Percentiles rank a stretch among this genome's conserved stretches.
Conservation (phyloP, 2,888 invertebrate genomes). For the Lydus trimaculatus region DNA sequence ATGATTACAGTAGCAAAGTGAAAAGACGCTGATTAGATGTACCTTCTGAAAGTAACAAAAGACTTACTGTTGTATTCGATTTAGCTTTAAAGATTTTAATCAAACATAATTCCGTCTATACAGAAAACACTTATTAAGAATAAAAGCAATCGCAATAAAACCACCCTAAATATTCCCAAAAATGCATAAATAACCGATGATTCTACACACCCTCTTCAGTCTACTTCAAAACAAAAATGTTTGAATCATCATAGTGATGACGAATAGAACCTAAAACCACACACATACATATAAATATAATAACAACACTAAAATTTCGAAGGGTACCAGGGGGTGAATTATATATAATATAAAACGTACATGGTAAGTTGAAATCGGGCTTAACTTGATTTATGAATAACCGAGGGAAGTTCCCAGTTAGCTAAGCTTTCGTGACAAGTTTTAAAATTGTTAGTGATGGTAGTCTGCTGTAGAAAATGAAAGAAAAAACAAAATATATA, state of each 20-base stretch:
- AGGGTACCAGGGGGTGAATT: neutral
- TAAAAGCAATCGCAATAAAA: no score
- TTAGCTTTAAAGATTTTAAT: no score
- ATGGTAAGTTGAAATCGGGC: slow-evolving; percentile 42
- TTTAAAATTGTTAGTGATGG: slow-evolving; percentile 33
- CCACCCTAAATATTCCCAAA: neutral
- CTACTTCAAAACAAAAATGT: slow-evolving; percentile 26
- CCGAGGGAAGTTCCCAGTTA: slow-evolving; percentile 31
- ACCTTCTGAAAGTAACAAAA: no score
- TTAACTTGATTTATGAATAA: slow-evolving; percentile 46
- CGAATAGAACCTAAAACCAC: slow-evolving; percentile 36
- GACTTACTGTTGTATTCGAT: no score
- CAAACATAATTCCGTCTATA: no score
- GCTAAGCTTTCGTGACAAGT: slow-evolving; percentile 39
- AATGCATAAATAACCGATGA: no score
- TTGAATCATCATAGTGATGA: slow-evolving; percentile 46
- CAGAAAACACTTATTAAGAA: no score
- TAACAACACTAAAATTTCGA: neutral
- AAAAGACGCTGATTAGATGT: no score
- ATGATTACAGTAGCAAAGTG: no score
- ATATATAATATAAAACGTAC: neutral
- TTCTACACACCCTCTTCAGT: no score
- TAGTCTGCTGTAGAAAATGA: slow-evolving; percentile 30
- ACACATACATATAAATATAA: slow-evolving; percentile 35
- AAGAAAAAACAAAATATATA: no score